These are phyloP conservation scores for Drosophila mimetica DNA, from an alignment of 2,888 invertebrate species.

Conservation along the genomic window DNA sequence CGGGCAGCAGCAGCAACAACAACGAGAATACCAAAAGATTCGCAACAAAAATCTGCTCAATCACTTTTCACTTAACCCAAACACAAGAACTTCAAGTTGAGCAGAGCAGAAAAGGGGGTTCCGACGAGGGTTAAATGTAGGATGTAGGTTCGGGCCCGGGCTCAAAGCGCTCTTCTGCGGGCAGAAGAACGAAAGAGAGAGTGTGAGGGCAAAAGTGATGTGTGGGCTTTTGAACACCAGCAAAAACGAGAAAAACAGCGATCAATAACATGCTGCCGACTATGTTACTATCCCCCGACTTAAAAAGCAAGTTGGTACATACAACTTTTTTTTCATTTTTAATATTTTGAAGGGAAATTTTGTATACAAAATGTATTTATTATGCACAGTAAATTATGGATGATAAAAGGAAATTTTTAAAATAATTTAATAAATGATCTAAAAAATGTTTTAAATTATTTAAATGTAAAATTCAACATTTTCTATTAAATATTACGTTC, in stretches of 20 bases:
- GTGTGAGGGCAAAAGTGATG: conserved; percentile 67
- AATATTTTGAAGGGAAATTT: too few relatives aligned
- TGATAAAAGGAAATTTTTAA: too few relatives aligned
- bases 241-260: conserved; percentile 1
- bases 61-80: conserved; percentile 78
- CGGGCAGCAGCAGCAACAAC: conserved; percentile 52
- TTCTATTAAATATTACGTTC: not conserved
- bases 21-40: conserved; percentile 69
- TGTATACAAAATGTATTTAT: too few relatives aligned
- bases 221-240: conserved; percentile 73
- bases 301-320: too few relatives aligned
- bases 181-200: conserved; percentile 32
- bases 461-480: not conserved
- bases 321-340: too few relatives aligned
- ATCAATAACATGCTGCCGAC: not conserved
- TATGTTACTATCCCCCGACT: too few relatives aligned
- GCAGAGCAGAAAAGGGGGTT: conserved; percentile 9
- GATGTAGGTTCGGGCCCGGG: not conserved
- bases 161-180: conserved; percentile 26
- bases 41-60: conserved; percentile 76
- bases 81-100: conserved; percentile 75
- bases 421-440: too few relatives aligned
- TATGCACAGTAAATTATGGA: too few relatives aligned
- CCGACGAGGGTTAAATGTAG: not conserved
- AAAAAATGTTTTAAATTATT: not conserved